Evolutionary conservation across 2,113 vertebrate genomes (phyloP), one percentile per base, ranked within the genome.

Genomic region (Eublepharis macularius): DNA sequence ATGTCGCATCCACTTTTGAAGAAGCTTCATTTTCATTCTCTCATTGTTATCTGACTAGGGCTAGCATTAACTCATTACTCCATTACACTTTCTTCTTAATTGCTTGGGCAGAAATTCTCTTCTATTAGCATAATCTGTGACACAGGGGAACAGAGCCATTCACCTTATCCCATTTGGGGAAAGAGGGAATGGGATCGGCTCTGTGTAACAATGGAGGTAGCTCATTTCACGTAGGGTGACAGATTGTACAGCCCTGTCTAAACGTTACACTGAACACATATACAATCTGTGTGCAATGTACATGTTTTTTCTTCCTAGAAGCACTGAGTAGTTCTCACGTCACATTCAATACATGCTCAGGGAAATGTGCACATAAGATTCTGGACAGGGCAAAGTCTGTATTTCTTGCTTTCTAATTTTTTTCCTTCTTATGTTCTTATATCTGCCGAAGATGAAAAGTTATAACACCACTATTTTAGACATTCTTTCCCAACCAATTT

Each of bases 401-500:
- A 39, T 70, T 36, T 70, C 36, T 70, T 70, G 34, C 36, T 19
- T 21, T 21, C 39, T 21, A 36, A 17, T 19, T 17, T 39, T 5
- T 2, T 39, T 21, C 69, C 19, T 39, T 32, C 4, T 21, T 36
- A 21, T 70, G 34, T 24, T 1, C 29, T 54, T 73, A 43, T 7
- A 1, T 10, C 1, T 66, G 69, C 36, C 70, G 51, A 0, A 36
- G 1, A 4, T 26, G 1, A 51, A 72, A 10, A 76, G 19, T 60
- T 88, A 6, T 16, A 76, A 63, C 0, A 75, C 39, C 82, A 47
- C 85, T 83, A 87, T 88, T 89, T 89, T 91, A 76, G 86, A 90
- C 80, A 87, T 9, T 14, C 90, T 90, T 89, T 88, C 41, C 69
- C 80, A 92, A 82, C 34, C 90, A 87, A 88, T 85, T 86, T 90